Evolutionary conservation across 2,888 invertebrate genomes (phyloP), one percentile per base, ranked within the genome.

Genomic region (Agrenia bidenticulata): DNA sequence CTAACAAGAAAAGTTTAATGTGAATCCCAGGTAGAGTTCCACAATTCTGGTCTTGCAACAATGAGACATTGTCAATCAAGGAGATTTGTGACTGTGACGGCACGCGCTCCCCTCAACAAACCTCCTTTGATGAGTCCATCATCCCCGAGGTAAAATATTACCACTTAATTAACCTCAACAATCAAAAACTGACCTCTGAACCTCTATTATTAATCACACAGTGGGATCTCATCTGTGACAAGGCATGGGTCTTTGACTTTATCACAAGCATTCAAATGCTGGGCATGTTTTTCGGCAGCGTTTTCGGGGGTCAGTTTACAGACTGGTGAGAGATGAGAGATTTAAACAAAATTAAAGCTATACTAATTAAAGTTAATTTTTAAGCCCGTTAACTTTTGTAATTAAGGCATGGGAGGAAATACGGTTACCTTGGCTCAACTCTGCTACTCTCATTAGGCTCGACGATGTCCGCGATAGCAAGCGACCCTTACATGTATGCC

Each of bases 201-300:
- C n/a, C n/a, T 32, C 11, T 32, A 32, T 7, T 17, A 45, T 45
- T 45, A 5, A 11, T 27, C n/a, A 37, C 32, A n/a, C 39, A 73
- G 72, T 73, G 73, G 73, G 51, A 51, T 11, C 50, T 73, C 1
- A 45, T 68, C 19, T 72, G 73, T 50, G 64, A 63, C 0, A 57
- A 50, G 17, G 60, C 67, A n/a, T 73, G 72, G 67, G 63, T 72
- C 1, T 54, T 66, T 0, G 73, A 73, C 50, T 70, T 70, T 37
- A 65, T 72, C 2, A 73, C 70, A 13, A 68, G 64, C 37, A 61
- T 72, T 27, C 73, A 72, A 64, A 72, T 73, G 72, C 24, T 63
- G 26, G 72, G 72, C 1, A 72, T 72, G 69, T 54, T 72, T 13
- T 19, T 63, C 17, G 72, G 72, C 2, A 64, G 61, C n/a, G 41